These are phyloP conservation scores for Diaphora mendica DNA, from an alignment of 2,888 invertebrate genomes.

Conservation along the genomic window DNA sequence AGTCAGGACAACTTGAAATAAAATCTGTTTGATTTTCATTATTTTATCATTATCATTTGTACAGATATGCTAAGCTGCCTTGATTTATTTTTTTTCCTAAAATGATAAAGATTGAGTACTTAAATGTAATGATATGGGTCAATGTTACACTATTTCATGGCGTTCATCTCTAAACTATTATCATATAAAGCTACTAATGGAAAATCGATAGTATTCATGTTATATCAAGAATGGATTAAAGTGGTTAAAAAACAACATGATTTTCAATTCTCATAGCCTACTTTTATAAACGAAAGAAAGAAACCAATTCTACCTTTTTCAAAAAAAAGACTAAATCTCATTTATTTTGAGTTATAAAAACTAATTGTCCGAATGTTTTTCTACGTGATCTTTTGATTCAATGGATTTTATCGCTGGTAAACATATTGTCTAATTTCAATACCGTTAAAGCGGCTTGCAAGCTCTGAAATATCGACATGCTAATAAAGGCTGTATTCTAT, in stretches of 20 bases:
- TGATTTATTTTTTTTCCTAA: not conserved
- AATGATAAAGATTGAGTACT: not conserved
- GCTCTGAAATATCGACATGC: not conserved
- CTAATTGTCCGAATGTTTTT: not conserved
- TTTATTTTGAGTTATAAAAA: constrained; percentile 1
- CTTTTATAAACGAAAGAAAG: not conserved
- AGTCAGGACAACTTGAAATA: no score
- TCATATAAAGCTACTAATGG: not conserved
- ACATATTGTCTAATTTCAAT: not conserved
- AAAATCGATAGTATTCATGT: not conserved
- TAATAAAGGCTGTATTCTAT: constrained; percentile 9
- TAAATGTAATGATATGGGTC: not conserved
- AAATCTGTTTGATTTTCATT: no score
- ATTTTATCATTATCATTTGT: no score
- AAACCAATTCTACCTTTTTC: not conserved
- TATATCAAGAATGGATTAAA: not conserved
- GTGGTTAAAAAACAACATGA: not conserved
- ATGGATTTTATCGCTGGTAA: not conserved
- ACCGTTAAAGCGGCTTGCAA: not conserved
- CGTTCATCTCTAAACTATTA: not conserved
- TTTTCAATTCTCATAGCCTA: not conserved
- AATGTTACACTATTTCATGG: not conserved
- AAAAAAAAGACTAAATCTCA: not conserved
- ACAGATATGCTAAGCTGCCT: not conserved
- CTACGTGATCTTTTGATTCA: not conserved